These are phyloP conservation scores for Sarcophilus harrisii DNA, from an alignment of 2,797 vertebrate species.

Conservation along the genomic window DNA sequence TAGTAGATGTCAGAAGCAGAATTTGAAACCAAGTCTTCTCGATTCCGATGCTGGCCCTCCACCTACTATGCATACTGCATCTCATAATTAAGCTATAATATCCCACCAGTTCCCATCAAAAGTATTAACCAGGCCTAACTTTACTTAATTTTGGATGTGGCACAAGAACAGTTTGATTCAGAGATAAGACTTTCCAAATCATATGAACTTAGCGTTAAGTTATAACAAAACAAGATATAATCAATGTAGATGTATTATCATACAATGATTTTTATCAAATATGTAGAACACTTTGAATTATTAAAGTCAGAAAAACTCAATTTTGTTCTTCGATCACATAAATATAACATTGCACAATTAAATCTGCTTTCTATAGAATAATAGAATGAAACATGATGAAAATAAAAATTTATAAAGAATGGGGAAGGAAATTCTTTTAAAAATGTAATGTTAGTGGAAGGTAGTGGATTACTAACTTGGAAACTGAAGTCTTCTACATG, in stretches of 20 bases:
- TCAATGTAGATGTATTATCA: conserved; percentile 19
- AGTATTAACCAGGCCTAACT: background rate
- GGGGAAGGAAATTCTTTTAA: conserved; percentile 6
- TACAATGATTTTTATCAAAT: background rate
- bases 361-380: background rate
- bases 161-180: background rate
- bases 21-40: background rate
- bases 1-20: background rate
- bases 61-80: background rate
- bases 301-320: conserved; percentile 32
- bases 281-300: background rate
- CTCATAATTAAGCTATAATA: background rate
- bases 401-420: conserved; percentile 60
- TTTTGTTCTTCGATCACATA: conserved; percentile 52
- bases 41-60: background rate
- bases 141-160: background rate
- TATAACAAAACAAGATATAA: background rate
- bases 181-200: background rate
- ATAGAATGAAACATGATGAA: conserved; percentile 55
- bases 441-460: conserved; percentile 40
- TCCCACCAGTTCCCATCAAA: background rate
- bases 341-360: conserved; percentile 25
- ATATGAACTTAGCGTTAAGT: background rate
- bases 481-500: background rate
- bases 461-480: conserved; percentile 43